A percentile compares a stretch with the other conserved stretches of the same genome.
Evolutionary conservation across 2,113 vertebrate genomes (phyloP).

Genomic region (Oryzias curvinotus): DNA sequence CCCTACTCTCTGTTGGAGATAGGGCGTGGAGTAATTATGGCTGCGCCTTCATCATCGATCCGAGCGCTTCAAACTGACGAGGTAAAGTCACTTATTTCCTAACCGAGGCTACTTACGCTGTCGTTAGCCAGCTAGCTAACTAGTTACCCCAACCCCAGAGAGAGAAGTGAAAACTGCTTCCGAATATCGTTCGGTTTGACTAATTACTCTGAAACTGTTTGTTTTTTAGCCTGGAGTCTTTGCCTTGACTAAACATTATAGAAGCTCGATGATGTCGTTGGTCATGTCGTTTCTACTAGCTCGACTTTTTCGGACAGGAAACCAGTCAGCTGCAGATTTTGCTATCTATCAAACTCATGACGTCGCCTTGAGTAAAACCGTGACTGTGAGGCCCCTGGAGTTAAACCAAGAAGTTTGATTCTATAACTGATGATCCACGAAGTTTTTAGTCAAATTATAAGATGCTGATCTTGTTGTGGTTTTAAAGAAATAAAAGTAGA

Average conservation of each 20-base stretch:
- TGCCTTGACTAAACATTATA: background rate
- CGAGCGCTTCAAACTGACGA: conserved; percentile 75
- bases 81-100: conserved; percentile 58
- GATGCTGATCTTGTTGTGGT: background rate
- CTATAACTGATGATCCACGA: conserved; percentile 13
- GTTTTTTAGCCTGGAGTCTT: background rate
- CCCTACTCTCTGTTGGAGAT: conserved; percentile 8
- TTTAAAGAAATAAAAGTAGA: conserved; percentile 1
- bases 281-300: conserved; percentile 4
- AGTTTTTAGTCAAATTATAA: background rate
- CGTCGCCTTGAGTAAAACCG: background rate
- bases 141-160: conserved; percentile 18
- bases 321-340: conserved; percentile 8
- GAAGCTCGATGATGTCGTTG: conserved; percentile 11
- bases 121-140: conserved; percentile 42
- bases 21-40: conserved; percentile 64
- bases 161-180: background rate
- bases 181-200: background rate
- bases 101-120: conserved; percentile 14
- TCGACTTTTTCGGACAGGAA: conserved; percentile 3
- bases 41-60: conserved; percentile 64
- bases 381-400: background rate
- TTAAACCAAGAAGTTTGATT: conserved; percentile 1
- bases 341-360: conserved; percentile 2
- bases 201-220: background rate